Evolutionary conservation across 2,888 invertebrate genomes (phyloP), one percentile per base, ranked within the genome.

Genomic region (Pseudolycoriella hygida): DNA sequence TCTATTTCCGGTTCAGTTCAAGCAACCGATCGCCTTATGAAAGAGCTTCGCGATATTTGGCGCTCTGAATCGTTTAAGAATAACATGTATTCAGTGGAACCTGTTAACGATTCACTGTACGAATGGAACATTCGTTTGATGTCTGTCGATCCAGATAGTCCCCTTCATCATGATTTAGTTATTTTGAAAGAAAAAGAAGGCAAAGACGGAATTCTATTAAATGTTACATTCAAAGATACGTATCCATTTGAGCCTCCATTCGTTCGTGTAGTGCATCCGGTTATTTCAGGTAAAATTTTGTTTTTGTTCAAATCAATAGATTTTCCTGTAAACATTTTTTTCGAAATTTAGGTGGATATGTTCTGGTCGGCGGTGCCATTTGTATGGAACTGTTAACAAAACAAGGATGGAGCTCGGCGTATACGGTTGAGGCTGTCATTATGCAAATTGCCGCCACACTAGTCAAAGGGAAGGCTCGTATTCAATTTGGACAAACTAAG

Each of bases 351-450:
- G 80, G 80, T 49, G 98, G 97, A 51, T 98, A 96, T 67, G 96
- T 97, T 46, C 69, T 97, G 49, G 85, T 96, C 18, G 98, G 98
- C 47, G 94, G 94, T 47, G 98, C 98, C 52, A 96, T 98, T 57
- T 99, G 98, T 66, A 99, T 98, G 98, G 98, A 99, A 64, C 73
- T 98, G 52, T 71, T 98, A 45, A 98, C 98, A 19, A 96, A 96
- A 67, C 97, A 90, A 68, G 98, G 98, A 53, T 98, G 98, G 98
- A 94, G 94, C 56, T 93, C 93, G 49, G 98, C 97, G 12, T 98
- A 98, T 67, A 96, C 94, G 8, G 87, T 98, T 48, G 98, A 98
- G 69, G 96, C 97, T 14, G 88, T 98, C 17, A 96, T 99, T 56
- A 88, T 97, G 83, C 98, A 98, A 73, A 97, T 98, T 54, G 86